A percentile compares a stretch with the other conserved stretches of the same genome.
Conservation (phyloP, 64 coral and sea anemone genomes). For the Orbicella faveolata region DNA sequence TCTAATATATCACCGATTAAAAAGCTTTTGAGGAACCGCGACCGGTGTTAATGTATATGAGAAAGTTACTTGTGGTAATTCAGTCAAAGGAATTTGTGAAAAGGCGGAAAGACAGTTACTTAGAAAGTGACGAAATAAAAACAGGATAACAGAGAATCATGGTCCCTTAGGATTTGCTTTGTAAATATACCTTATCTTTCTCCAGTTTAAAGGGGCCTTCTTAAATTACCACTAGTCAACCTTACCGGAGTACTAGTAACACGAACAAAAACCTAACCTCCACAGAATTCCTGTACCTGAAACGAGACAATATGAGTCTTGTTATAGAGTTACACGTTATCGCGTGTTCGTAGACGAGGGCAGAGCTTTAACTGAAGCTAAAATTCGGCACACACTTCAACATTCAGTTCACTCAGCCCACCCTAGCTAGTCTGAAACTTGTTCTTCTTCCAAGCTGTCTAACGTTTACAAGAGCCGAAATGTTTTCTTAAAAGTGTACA, state of each 20-base stretch:
- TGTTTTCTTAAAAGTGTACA: conserved; percentile 2
- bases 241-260: not conserved
- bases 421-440: not conserved
- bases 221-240: conserved; percentile 12
- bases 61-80: not conserved
- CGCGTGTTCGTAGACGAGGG: not conserved
- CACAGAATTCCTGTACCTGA: not conserved
- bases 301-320: not conserved
- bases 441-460: not conserved
- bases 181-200: conserved; percentile 30
- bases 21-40: not conserved
- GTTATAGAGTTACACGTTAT: not conserved
- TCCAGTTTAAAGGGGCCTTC: not conserved
- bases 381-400: not conserved
- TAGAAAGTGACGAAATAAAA: conserved; percentile 3
- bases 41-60: not conserved
- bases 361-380: not conserved
- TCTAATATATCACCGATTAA: not conserved
- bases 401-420: not conserved
- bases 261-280: not conserved
- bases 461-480: not conserved
- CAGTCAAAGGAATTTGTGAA: not conserved
- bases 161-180: conserved; percentile 7
- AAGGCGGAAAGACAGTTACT: not conserved
- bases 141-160: conserved; percentile 33